Percentiles rank a stretch among this genome's conserved stretches.
Evolutionary conservation across 1,140 invertebrate species (phyloP).

Genomic region (Dryas iulia): DNA sequence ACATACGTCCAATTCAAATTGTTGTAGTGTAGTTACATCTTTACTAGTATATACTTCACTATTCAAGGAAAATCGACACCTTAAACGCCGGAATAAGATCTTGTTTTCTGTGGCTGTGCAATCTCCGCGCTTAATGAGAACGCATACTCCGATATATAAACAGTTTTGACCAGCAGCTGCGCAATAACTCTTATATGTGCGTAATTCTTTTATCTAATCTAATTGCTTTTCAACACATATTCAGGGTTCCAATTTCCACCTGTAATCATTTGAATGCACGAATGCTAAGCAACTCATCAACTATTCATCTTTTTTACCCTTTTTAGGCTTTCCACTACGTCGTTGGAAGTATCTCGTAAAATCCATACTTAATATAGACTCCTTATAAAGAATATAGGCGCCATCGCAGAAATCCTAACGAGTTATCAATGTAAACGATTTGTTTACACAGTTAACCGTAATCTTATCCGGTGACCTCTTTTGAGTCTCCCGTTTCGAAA

Average conservation of each 20-base stretch:
- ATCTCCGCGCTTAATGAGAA: conserved; percentile 30
- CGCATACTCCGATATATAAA: conserved; percentile 41
- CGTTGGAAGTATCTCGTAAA: not conserved
- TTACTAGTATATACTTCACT: not conserved
- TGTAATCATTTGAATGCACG: not conserved
- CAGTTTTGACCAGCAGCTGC: conserved; percentile 53
- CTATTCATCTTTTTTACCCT: no score
- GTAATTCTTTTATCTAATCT: conserved; percentile 49
- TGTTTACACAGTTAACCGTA: conserved; percentile 77
- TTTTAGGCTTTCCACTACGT: not conserved
- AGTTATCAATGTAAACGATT: conserved; percentile 76
- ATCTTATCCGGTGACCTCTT: conserved; percentile 78
- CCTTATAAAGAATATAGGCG: conserved; percentile 47
- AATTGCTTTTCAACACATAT: conserved; percentile 19
- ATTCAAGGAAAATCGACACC: not conserved
- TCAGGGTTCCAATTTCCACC: conserved; percentile 2
- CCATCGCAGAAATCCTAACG: conserved; percentile 67
- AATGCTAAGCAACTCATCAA: not conserved
- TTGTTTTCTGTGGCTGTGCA: conserved; percentile 7
- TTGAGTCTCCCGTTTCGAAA: conserved; percentile 77
- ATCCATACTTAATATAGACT: not conserved
- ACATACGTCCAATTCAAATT: not conserved
- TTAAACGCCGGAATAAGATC: conserved; percentile 16
- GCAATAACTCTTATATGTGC: conserved; percentile 50
- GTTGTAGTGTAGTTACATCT: not conserved